Conservation (phyloP, 2,888 invertebrate genomes). For the Cybosia mesomella region DNA sequence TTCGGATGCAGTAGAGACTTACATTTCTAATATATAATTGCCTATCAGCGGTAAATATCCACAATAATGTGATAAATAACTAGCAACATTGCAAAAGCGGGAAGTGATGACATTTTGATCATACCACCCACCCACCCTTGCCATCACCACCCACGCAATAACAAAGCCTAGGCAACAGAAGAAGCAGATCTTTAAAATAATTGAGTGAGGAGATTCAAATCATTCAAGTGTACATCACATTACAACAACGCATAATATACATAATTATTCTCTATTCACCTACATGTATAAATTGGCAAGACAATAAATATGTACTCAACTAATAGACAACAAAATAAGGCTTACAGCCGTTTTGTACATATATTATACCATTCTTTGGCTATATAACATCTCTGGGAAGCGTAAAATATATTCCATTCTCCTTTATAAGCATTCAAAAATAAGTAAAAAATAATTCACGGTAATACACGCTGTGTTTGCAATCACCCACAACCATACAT, state of each 20-base stretch:
- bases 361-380: slow-evolving; percentile 76
- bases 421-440: slow-evolving; percentile 67
- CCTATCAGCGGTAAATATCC: neutral
- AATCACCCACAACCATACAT: slow-evolving; percentile 31
- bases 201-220: slow-evolving; percentile 38
- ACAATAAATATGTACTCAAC: slow-evolving; percentile 57
- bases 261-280: slow-evolving; percentile 31
- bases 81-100: neutral
- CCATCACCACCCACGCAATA: neutral
- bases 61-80: neutral
- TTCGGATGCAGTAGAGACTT: slow-evolving; percentile 18
- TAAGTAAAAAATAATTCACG: slow-evolving; percentile 55
- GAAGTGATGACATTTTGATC: neutral
- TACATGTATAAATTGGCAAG: slow-evolving; percentile 50
- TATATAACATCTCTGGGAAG: slow-evolving; percentile 77
- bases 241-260: slow-evolving; percentile 35
- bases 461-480: slow-evolving; percentile 52
- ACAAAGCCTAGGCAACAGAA: neutral
- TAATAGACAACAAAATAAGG: slow-evolving; percentile 67
- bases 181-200: slow-evolving; percentile 9
- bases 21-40: slow-evolving; percentile 13
- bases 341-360: slow-evolving; percentile 78
- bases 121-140: neutral
- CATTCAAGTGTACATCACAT: slow-evolving; percentile 46
- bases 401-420: slow-evolving; percentile 70